These are phyloP conservation scores for Murina feae DNA, from an alignment of 2,113 vertebrate genomes.

Conservation along the genomic window DNA sequence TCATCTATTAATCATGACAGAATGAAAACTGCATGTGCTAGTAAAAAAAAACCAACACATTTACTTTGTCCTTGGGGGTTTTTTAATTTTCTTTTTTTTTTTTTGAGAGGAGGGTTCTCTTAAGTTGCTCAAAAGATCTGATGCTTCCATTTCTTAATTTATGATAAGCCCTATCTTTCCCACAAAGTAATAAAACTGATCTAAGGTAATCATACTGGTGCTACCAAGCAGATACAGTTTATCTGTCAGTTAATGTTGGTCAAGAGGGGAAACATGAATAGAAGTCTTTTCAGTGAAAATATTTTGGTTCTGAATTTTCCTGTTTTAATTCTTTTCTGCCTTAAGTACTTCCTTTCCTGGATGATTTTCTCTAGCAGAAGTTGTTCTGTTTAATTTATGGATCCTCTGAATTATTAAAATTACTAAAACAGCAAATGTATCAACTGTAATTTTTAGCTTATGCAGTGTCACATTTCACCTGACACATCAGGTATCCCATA, in stretches of 20 bases:
- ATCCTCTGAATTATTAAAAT: not conserved
- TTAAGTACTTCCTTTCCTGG: not conserved
- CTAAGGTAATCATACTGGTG: not conserved
- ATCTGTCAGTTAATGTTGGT: not conserved
- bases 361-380: not conserved
- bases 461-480: not conserved
- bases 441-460: not conserved
- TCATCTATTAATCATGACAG: not conserved
- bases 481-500: not conserved
- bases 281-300: not conserved
- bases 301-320: not conserved
- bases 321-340: not conserved
- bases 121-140: not conserved
- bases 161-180: not conserved
- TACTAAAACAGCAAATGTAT: not conserved
- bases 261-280: not conserved
- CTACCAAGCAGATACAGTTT: not conserved
- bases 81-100: not conserved
- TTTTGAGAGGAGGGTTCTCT: not conserved
- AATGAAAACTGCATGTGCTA: not conserved
- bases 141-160: conserved; percentile 7
- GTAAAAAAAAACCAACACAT: not conserved
- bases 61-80: not conserved
- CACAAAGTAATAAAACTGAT: not conserved
- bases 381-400: conserved; percentile 5